Conservation (phyloP, 2,888 invertebrate genomes). For the Aspidiotus rigidus region DNA sequence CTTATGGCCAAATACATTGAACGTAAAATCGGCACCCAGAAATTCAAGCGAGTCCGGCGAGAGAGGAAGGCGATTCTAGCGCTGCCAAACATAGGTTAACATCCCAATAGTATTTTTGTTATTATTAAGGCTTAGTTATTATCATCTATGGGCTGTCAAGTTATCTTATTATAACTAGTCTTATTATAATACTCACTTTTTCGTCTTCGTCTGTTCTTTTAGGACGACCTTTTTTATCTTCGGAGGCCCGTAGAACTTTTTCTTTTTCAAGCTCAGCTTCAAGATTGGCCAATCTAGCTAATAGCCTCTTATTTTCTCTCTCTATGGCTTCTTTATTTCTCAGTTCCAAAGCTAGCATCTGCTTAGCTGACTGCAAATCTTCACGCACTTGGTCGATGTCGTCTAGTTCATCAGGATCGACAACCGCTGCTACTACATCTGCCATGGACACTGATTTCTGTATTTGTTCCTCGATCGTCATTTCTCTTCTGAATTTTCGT, state of each 20-base stretch:
- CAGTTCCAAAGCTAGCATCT: slow-evolving; percentile 76
- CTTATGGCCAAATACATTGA: no score
- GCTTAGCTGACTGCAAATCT: slow-evolving; percentile 83
- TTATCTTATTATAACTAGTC: no score
- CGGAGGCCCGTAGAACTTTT: slow-evolving; percentile 37
- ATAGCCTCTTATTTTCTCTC: slow-evolving; percentile 73
- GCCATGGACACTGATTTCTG: slow-evolving; percentile 69
- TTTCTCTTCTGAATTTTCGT: slow-evolving; percentile 75
- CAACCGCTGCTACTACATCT: slow-evolving; percentile 50
- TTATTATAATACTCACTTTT: slow-evolving; percentile 38
- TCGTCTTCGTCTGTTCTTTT: slow-evolving; percentile 39
- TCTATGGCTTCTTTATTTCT: slow-evolving; percentile 76
- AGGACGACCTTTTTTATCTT: slow-evolving; percentile 35
- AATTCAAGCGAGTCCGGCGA: no score
- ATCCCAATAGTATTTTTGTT: no score
- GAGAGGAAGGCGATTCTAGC: no score
- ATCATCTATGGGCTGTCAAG: no score
- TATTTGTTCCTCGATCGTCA: slow-evolving; percentile 82
- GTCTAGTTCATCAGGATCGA: slow-evolving; percentile 67
- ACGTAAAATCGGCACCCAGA: no score
- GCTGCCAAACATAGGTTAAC: no score
- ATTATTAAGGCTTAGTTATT: no score
- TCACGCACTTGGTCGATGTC: slow-evolving; percentile 81
- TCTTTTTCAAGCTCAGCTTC: slow-evolving; percentile 73
- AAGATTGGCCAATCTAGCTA: slow-evolving; percentile 66